A percentile compares a stretch with the other conserved stretches of the same genome.
These are phyloP conservation scores for Zapornia atra DNA, from an alignment of 2,113 vertebrate genomes.

Conservation along the genomic window DNA sequence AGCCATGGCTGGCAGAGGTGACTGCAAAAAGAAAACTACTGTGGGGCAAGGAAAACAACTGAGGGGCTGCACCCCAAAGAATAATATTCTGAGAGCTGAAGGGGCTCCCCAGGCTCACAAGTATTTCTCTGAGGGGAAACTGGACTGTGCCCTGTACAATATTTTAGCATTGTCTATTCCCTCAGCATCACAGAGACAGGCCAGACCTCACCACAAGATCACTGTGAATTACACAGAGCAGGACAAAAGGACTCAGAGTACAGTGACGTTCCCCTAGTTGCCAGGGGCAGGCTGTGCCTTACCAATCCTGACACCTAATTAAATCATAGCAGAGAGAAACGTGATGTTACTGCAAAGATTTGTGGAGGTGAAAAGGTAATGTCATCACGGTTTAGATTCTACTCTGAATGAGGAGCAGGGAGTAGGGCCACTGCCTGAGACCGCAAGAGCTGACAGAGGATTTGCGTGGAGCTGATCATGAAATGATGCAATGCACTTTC, in stretches of 20 bases:
- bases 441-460: neutral
- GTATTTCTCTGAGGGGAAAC: neutral
- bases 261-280: neutral
- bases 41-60: neutral
- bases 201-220: neutral
- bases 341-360: neutral
- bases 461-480: neutral
- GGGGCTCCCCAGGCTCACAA: neutral
- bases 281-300: neutral
- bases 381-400: neutral
- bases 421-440: neutral
- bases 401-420: neutral
- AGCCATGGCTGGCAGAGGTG: neutral
- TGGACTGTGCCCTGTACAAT: neutral
- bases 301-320: neutral
- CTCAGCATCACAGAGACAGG: neutral
- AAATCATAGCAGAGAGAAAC: neutral
- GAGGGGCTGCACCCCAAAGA: neutral
- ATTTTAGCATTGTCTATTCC: neutral
- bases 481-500: neutral
- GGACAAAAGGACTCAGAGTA: neutral
- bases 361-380: neutral
- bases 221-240: neutral
- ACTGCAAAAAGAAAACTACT: neutral
- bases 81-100: neutral